Evolutionary conservation across 2,888 invertebrate genomes (phyloP), one percentile per base, ranked within the genome.

Genomic region (Myopa tessellatipennis): DNA sequence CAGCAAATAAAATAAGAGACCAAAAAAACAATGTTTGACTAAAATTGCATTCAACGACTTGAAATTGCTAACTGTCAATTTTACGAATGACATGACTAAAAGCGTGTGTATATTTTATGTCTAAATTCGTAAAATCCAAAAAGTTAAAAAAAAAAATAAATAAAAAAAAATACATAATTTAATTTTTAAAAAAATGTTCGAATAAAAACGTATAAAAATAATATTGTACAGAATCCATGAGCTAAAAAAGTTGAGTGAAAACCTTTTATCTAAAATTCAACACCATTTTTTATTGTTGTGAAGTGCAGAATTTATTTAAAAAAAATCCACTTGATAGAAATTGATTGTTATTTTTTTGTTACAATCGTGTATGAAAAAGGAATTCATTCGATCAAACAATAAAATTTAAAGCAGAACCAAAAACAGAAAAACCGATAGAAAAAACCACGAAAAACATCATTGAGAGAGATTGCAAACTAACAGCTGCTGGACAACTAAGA

Each of bases 41-140:
- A 72, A 36, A 72, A 60, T 38, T 72, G 73, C 63, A 63, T 26
- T 72, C 45, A 50, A 40, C 45, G 63, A 45, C 36, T 73, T 61
- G 26, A 38, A 63, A 61, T 61, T 65, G 34, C 61, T 63, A 16
- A 45, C 61, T 73, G 73, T 73, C 73, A 63, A 40, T 73, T 73
- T 73, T 10, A 18, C 18, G 14, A 73, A 63, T 34, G 61, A 26
- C 73, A 73, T 61, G 63, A 73, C 61, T 60, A 73, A 50, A 73
- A 60, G 14, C 16, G 70, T 55, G 14, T 40, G 12, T 68, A 7
- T 34, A 26, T 26, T 61, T 26, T 63, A 14, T 63, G 16, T 63
- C 10, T 36, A 36, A 8, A 26, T 26, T 26, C 26, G 26, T 26
- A 26, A 26, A 26, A 67, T 4, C 34, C 12, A 36, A 12, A 36